Base-by-base conservation (phyloP, 2,888 invertebrate genomes). In the Euzetes globulus region DNA sequence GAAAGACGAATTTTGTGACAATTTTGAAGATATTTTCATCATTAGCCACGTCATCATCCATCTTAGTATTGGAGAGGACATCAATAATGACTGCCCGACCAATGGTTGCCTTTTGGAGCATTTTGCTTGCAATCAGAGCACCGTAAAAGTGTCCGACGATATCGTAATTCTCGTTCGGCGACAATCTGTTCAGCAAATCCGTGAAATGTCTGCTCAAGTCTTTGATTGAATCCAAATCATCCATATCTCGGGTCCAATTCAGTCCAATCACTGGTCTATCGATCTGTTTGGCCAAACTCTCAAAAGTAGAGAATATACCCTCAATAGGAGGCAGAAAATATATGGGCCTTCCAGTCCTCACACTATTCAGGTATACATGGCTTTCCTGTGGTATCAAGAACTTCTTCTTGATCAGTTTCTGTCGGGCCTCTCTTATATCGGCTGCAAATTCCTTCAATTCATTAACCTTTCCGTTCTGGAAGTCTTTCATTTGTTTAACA, bases 301-400 rank as follows among this genome's bases (percentile, higher is more conserved):
- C 86, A 79, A 97, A 85, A 71, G 89, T 86, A 52, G 86, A 86
- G 37, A 90, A 89, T 76, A 89, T 88, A 79, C 96, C 95, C 85
- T 96, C 95, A 81, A 96, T 92, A 1, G 95, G 91, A 82, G 94
- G 92, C 72, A 91, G 85, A 80, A 87, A 81, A 80, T 86, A 87
- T n/a, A 84, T 80, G 7, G 83, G 81, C 25, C 76, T 77, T 11
- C 78, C 80, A 17, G 74, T 78, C n/a, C 76, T 77, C 0, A 75
- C 77, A 1, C 83, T 82, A 13, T 81, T 82, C 82, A 94, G 84
- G 79, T 87, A 85, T 15, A 94, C 85, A 37, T 94, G 82, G 47
- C 87, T 84, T 81, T 90, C 87, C 76, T 85, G 85, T 52, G 95
- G 94, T 84, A 94, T 87, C 6, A 29, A 11, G 45, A 95, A 86